Evolutionary conservation across 1,140 invertebrate species (phyloP), one percentile per base, ranked within the genome.

Genomic region (Sitophilus oryzae): DNA sequence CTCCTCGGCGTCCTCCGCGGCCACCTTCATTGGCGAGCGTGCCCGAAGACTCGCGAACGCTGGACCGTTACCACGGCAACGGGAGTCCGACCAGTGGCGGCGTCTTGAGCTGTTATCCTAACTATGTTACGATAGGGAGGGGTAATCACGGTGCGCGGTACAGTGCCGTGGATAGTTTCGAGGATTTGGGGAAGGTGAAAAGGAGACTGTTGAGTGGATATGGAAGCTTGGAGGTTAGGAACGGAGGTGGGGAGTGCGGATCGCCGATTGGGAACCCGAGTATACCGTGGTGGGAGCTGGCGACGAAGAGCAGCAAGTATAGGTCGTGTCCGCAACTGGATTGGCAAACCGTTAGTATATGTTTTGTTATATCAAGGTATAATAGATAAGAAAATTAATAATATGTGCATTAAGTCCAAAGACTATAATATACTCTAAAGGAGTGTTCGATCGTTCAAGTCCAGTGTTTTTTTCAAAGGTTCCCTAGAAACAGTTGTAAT

Each of bases 201-300:
- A 2, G 16, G 20, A 53, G 37, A n/a, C 37, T 53, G n/a, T n/a
- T n/a, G n/a, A n/a, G n/a, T n/a, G n/a, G n/a, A n/a, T n/a, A n/a
- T n/a, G 23, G 19, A 14, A 38, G 40, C 5, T 43, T 35, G 25
- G 25, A 30, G 5, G 25, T 11, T 6, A 30, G 5, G 5, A 48
- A 14, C 21, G 18, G 18, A 21, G 40, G 40, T 19, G n/a, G 3
- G 1, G 19, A 19, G 44, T 19, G 30, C 59, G 63, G 70, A 25
- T 74, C 30, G 14, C 15, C 58, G 59, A 20, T 64, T 36, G 59
- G 65, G 23, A 64, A 79, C 70, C 73, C 58, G 68, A 73, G 61
- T 40, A 81, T 91, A 36, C 88, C 88, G 0, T 91, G 88, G 88
- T 91, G 87, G 84, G 88, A 90, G 71, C 69, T 90, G 42, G 88